A percentile compares a stretch with the other conserved stretches of the same genome.
Conservation (phyloP, 2,888 invertebrate species). For the Elmis aenea region DNA sequence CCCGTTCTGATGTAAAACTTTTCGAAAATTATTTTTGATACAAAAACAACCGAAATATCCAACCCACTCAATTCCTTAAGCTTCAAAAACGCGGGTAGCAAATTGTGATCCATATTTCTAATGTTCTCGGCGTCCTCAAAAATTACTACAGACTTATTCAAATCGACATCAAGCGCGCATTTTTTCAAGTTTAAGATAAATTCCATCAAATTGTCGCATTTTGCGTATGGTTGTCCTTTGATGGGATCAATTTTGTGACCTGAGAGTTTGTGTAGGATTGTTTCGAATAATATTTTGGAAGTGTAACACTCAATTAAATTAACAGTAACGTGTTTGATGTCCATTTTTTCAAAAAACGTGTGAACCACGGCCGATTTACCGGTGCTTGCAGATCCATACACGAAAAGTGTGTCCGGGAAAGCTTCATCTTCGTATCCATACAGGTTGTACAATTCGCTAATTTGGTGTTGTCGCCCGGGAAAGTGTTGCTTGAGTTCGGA, state of each 20-base stretch:
- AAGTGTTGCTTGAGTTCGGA: constrained; percentile 24
- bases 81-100: constrained; percentile 67
- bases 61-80: constrained; percentile 67
- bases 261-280: constrained; percentile 59
- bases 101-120: constrained; percentile 66
- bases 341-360: constrained; percentile 54
- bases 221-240: constrained; percentile 44
- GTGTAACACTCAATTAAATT: constrained; percentile 82
- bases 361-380: constrained; percentile 74
- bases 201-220: constrained; percentile 66
- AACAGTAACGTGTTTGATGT: constrained; percentile 59
- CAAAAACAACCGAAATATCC: constrained; percentile 69
- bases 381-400: constrained; percentile 78
- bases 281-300: constrained; percentile 70
- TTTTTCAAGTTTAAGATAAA: constrained; percentile 49
- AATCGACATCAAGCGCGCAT: constrained; percentile 25
- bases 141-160: constrained; percentile 60
- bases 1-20: constrained; percentile 71
- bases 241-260: constrained; percentile 42
- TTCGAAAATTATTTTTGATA: constrained; percentile 75
- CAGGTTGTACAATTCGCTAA: constrained; percentile 38
- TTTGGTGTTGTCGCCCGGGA: constrained; percentile 40
- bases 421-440: constrained; percentile 53
- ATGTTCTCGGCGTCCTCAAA: constrained; percentile 80
- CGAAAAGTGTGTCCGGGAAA: constrained; percentile 64